Evolutionary conservation across 1,140 invertebrate species (phyloP).

Genomic region (Diorhabda elongata): DNA sequence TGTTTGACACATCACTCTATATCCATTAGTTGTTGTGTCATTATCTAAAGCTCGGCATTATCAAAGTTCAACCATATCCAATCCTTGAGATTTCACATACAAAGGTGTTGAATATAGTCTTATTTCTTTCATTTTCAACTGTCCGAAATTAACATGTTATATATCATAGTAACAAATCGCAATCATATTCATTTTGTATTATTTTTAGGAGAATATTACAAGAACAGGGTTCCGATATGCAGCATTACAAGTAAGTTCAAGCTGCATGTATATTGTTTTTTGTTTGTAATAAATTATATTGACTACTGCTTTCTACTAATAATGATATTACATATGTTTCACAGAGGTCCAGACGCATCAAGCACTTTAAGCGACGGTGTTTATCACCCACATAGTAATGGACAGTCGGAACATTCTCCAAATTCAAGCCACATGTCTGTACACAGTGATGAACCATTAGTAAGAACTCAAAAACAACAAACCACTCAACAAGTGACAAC

Average conservation of each 20-base stretch:
- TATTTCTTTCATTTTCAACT: too few species aligned
- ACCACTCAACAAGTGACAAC: conserved; percentile 54
- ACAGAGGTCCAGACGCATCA: conserved; percentile 41
- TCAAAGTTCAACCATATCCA: too few species aligned
- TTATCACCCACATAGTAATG: conserved; percentile 49
- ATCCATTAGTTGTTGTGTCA: too few species aligned
- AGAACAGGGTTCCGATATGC: conserved; percentile 61
- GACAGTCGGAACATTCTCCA: conserved; percentile 51
- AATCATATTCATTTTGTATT: conserved; percentile 42
- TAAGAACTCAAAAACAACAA: conserved; percentile 50
- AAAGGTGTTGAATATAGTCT: too few species aligned
- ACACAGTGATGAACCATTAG: conserved; percentile 49
- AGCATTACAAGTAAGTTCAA: conserved; percentile 63
- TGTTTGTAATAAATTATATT: not conserved
- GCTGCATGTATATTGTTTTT: conserved; percentile 27
- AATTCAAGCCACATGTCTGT: conserved; percentile 51
- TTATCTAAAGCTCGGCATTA: too few species aligned
- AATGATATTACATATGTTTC: conserved; percentile 11
- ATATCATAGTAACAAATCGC: not conserved
- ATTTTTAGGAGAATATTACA: conserved; percentile 60
- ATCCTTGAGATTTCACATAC: too few species aligned
- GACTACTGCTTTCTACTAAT: not conserved
- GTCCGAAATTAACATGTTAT: too few species aligned
- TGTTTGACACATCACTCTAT: too few species aligned
- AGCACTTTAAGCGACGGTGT: conserved; percentile 41